Percentiles rank a stretch among this genome's conserved stretches.
Evolutionary conservation across 2,797 vertebrate species (phyloP).

Genomic region (Sebastes taczanowskii): DNA sequence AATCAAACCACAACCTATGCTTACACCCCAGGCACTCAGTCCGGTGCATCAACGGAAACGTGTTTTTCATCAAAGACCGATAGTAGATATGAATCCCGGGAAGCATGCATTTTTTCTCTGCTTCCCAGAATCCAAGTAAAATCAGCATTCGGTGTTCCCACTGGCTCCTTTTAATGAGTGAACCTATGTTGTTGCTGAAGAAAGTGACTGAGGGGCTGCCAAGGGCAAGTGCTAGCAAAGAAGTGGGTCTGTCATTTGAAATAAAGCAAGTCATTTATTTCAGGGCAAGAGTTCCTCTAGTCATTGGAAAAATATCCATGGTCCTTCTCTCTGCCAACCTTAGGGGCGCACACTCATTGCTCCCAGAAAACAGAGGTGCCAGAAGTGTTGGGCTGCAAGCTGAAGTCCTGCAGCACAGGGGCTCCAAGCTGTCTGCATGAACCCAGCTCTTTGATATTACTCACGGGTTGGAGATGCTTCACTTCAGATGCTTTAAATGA

Average conservation of each 20-base stretch:
- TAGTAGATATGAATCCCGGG: slow-evolving; percentile 6
- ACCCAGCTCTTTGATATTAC: slow-evolving; percentile 31
- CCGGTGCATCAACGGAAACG: slow-evolving; percentile 7
- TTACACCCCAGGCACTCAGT: neutral
- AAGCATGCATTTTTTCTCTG: slow-evolving; percentile 20
- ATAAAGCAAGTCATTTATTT: slow-evolving; percentile 78
- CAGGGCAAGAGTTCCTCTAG: slow-evolving; percentile 57
- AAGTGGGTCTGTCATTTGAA: slow-evolving; percentile 72
- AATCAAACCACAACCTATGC: neutral
- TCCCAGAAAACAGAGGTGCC: slow-evolving; percentile 56
- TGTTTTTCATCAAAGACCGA: slow-evolving; percentile 25
- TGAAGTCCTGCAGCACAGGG: slow-evolving; percentile 50
- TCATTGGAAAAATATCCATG: slow-evolving; percentile 75
- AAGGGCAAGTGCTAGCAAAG: slow-evolving; percentile 56
- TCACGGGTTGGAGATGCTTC: slow-evolving; percentile 27
- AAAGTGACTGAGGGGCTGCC: slow-evolving; percentile 47
- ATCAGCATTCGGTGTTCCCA: slow-evolving; percentile 50
- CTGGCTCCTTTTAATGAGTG: slow-evolving; percentile 34
- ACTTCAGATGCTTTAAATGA: slow-evolving; percentile 33
- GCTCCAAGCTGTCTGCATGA: slow-evolving; percentile 45
- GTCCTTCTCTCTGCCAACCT: slow-evolving; percentile 59
- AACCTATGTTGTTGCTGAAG: slow-evolving; percentile 47
- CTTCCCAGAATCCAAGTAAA: slow-evolving; percentile 55
- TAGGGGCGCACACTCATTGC: slow-evolving; percentile 52
- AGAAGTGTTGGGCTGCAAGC: slow-evolving; percentile 37